Evolutionary conservation across 2,113 vertebrate genomes (phyloP).

Genomic region (Cololabis saira): DNA sequence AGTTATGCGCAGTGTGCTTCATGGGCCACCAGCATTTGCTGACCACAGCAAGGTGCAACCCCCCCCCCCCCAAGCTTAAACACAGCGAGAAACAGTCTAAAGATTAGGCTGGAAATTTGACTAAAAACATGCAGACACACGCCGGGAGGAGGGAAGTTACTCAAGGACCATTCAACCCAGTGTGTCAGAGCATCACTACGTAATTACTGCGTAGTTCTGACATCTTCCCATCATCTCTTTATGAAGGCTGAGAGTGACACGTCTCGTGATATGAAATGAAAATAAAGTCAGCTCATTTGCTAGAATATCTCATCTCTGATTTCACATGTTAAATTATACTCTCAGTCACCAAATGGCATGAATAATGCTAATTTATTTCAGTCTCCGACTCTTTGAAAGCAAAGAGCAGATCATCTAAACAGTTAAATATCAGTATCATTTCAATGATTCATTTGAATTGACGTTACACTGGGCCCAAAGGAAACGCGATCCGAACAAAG

Average conservation of each 20-base stretch:
- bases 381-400: too few species aligned
- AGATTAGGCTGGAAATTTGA: background rate
- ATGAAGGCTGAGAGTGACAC: background rate
- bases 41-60: slow-evolving; percentile 19
- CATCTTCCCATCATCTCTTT: background rate
- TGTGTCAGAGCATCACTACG: background rate
- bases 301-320: too few species aligned
- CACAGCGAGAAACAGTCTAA: background rate
- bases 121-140: background rate
- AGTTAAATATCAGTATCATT: too few species aligned
- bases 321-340: too few species aligned
- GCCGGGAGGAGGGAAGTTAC: background rate
- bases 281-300: too few species aligned
- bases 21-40: slow-evolving; percentile 3
- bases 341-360: too few species aligned
- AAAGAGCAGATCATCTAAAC: too few species aligned
- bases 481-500: slow-evolving; percentile 4
- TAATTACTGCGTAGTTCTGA: background rate
- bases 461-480: too few species aligned
- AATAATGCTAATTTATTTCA: too few species aligned
- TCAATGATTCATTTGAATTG: background rate
- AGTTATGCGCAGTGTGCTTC: slow-evolving; percentile 20
- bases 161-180: background rate
- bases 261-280: too few species aligned
- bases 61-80: background rate